Base-by-base conservation (phyloP, 2,113 vertebrate genomes). In the Platichthys stellatus region DNA sequence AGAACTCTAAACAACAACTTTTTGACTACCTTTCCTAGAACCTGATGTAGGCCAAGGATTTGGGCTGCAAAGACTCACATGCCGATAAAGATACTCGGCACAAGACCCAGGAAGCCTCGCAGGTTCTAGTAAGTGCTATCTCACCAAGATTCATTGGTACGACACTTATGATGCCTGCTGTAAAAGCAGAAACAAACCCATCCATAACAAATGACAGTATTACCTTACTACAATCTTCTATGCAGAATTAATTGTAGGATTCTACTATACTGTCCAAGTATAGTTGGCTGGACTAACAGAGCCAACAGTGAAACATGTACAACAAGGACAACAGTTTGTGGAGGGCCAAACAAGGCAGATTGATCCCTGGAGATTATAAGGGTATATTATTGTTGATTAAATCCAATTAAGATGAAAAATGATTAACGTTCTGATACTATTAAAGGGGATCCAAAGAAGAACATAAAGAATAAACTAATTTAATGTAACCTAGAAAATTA, bases 81-180 rank as follows among this genome's bases (percentile, higher is more conserved):
- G 47, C 97, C 96, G 71, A 98, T 96, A 63, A 98, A 98, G 80
- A 97, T 94, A 77, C 93, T 96, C 24, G 97, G 97, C 75, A 97
- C 76, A 0, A 98, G 94, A 51, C 96, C 95, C 69, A 98, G 90
- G 86, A 96, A 96, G 15, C 97, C 97, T 10, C 96, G 89, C 35
- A 97, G 85, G 83, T 96, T 97, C 87, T 96, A n/a, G n/a, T 97
- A 0, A 96, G 96, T 1, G 96, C 93, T 0, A 98, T 96, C 92
- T 98, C 97, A 57, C 97, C 97, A 47, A 98, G 83, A 88, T 98
- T 97, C 94, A 98, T 97, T 2, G 97, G 97, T 15, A 98, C 96
- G 5, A 96, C 95, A 0, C 96, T 97, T 5, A 97, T 90, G 78
- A 98, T 96, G 6, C 97, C 96, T 97, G 78, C 31, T 79, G 45